phyloP scores from a whole-genome alignment of 2,797 vertebrate species.

The Acomys russatus region DNA sequence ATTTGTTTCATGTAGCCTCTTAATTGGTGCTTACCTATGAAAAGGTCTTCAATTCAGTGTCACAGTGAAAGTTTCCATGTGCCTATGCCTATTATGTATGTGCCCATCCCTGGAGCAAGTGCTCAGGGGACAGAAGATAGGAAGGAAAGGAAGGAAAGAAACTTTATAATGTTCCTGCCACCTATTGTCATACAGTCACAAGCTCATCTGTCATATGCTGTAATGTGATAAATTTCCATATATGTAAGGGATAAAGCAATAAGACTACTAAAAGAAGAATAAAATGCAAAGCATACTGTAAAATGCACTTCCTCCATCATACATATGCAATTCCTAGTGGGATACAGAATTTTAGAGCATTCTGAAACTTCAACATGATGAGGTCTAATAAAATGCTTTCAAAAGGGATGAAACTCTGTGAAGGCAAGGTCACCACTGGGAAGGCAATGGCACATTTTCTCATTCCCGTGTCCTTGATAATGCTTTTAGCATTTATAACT shows the following conservation, averaged over 20 bases:
- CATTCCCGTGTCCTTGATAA: background rate
- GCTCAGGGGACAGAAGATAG: background rate
- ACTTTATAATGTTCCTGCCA: background rate
- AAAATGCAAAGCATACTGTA: slow-evolving; percentile 15
- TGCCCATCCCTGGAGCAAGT: background rate
- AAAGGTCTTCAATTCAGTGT: background rate
- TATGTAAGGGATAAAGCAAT: slow-evolving; percentile 14
- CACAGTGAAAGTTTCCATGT: background rate
- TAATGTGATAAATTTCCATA: background rate
- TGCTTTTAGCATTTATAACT: slow-evolving; percentile 23
- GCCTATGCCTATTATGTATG: background rate
- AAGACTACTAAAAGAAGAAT: slow-evolving; percentile 23
- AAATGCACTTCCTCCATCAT: background rate
- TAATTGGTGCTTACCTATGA: background rate
- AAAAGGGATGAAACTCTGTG: background rate
- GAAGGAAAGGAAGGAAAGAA: slow-evolving; percentile 21
- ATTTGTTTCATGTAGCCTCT: background rate
- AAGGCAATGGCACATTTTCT: background rate
- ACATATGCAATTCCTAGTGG: background rate
- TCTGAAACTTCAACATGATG: background rate
- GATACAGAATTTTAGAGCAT: background rate
- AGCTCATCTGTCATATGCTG: background rate
- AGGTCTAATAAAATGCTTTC: background rate
- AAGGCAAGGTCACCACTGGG: background rate
- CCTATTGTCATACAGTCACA: background rate